These are phyloP conservation scores for Galeopterus variegatus DNA, from an alignment of 2,113 vertebrate genomes.

Conservation along the genomic window DNA sequence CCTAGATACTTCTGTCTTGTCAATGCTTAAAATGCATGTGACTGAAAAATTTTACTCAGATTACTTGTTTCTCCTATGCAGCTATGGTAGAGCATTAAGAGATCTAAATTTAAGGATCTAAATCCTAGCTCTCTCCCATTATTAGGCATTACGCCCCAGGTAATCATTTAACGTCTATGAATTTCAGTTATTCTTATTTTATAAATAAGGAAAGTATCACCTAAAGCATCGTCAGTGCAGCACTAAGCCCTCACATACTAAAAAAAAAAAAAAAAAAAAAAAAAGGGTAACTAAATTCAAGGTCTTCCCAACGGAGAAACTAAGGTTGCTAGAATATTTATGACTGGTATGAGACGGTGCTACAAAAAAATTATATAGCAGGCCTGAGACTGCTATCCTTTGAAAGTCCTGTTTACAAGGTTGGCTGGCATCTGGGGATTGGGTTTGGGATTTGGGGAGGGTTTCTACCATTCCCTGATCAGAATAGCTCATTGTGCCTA, in stretches of 20 bases:
- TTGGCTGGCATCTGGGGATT: neutral
- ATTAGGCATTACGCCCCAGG: neutral
- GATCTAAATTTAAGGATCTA: neutral
- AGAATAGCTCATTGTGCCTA: neutral
- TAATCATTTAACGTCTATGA: neutral
- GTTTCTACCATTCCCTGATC: neutral
- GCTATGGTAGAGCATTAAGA: neutral
- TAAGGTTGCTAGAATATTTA: neutral
- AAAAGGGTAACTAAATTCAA: neutral
- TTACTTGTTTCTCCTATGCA: neutral
- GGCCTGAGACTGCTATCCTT: neutral
- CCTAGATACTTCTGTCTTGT: neutral
- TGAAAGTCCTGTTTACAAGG: neutral
- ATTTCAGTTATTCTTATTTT: conserved; percentile 6
- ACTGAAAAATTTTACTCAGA: neutral
- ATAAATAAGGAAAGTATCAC: neutral
- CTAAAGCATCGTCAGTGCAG: neutral
- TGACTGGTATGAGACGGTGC: neutral
- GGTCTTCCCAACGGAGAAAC: neutral
- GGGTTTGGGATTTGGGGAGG: neutral
- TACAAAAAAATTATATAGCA: neutral
- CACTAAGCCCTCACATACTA: neutral
- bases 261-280: neutral
- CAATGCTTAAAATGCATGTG: neutral
- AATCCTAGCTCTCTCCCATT: neutral